Base-by-base conservation (phyloP, 2,888 invertebrate genomes). In the Mesochorus sp. region DNA sequence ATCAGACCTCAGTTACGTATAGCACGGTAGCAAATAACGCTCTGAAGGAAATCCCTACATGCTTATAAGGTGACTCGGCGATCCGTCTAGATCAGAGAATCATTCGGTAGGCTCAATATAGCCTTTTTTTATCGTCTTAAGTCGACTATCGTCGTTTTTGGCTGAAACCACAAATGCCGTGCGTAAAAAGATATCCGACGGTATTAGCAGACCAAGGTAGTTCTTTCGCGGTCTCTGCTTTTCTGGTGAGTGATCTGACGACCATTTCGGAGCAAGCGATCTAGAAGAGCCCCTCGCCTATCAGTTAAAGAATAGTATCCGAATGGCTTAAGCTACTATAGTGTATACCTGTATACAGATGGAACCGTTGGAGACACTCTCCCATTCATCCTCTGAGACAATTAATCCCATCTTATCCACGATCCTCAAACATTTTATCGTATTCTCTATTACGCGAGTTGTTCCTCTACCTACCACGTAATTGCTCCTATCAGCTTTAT, bases 81-180 rank as follows among this genome's bases (percentile, higher is more conserved):
- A 79, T 79, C 71, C 79, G 79, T 79, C 79, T 75, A 71, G 79
- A 75, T 79, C 79, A 79, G 71, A 75, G 39, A 71, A 79, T 71
- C 75, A 66, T 75, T 71, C 47, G 44, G 44, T 70, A 66, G 64
- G 61, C 64, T 75, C 66, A n/a, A 10, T 51, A 19, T 61, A 19
- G 14, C 31, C 31, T 47, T 17, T 12, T 10, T 34, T 21, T 57
- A 14, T 24, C 31, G 53, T 47, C 47, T 39, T 42, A 34, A 28
- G 37, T 17, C 12, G 70, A 53, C n/a, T 19, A 24, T 14, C 10
- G 5, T 42, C 10, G 28, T 53, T 67, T 44, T 47, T 14, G 10
- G 39, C 17, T 12, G 12, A 10, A 17, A 53, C 17, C 31, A 64
- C 37, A 19, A 53, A 10, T 12, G 17, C 19, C 31, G 26, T 31